A percentile compares a stretch with the other conserved stretches of the same genome.
phyloP scores from a whole-genome alignment of 2,888 invertebrate species.

The Mystacides longicornis region DNA sequence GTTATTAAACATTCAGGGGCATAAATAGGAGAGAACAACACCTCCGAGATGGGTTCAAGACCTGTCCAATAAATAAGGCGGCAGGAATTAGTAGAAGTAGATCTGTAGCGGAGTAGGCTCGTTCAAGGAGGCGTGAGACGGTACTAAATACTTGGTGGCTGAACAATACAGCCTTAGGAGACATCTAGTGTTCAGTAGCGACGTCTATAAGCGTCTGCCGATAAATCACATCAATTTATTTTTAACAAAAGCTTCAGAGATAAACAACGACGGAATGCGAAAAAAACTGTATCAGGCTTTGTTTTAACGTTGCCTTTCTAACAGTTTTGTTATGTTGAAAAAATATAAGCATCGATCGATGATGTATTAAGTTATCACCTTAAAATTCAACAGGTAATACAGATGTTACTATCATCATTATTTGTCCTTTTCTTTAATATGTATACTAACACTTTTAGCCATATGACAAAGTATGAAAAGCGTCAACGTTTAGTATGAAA shows the following conservation, averaged over 20 bases:
- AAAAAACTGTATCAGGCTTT: neutral
- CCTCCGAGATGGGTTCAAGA: neutral
- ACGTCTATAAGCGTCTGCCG: neutral
- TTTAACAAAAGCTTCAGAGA: neutral
- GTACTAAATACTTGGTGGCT: neutral
- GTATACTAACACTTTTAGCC: too few relatives aligned
- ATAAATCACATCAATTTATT: constrained; percentile 2
- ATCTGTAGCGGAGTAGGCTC: neutral
- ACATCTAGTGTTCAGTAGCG: neutral
- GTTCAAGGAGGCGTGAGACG: neutral
- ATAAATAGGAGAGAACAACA: neutral
- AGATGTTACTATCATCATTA: too few relatives aligned
- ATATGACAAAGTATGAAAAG: too few relatives aligned
- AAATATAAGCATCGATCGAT: too few relatives aligned
- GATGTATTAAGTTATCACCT: too few relatives aligned
- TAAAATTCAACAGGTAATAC: too few relatives aligned
- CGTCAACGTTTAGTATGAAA: too few relatives aligned
- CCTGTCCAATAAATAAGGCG: constrained; percentile 1
- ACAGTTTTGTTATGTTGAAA: too few relatives aligned
- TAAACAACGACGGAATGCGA: neutral
- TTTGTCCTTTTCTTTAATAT: too few relatives aligned
- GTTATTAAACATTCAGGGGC: neutral
- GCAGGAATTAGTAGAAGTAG: neutral
- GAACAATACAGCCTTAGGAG: neutral
- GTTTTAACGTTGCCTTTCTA: too few relatives aligned